Base-by-base conservation (phyloP, 2,797 vertebrate species). In the Coluber constrictor region DNA sequence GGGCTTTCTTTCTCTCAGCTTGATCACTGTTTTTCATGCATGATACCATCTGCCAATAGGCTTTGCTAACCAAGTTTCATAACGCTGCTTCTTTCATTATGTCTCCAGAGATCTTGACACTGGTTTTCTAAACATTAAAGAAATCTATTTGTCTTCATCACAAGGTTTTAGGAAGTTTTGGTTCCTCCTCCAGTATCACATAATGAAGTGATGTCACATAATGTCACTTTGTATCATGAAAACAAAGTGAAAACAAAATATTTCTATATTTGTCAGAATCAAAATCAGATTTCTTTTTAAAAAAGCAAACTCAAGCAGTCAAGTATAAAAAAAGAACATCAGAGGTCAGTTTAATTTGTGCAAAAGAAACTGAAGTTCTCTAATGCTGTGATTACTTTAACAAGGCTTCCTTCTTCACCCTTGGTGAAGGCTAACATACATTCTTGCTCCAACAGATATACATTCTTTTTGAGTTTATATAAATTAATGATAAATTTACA, bases 1-100 rank as follows among this genome's bases (percentile, higher is more conserved):
- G 96, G 93, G 90, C 90, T 96, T 95, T 94, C 90, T 96, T 96
- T 91, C 90, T 96, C 95, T 94, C 95, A 95, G 95, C 94, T 95
- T 94, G 95, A 95, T 96, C 94, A 90, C 83, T 96, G 96, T 96
- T 90, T 94, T 96, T 96, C 90, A 95, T 97, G 95, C 94, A 93
- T 93, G 93, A 97, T 95, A 90, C 94, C 95, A 96, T 97, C 96
- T 97, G 96, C 92, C 95, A 96, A 97, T 96, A 97, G 93, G 94
- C 90, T 97, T 96, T 97, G 92, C 94, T 96, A 70, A 96, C 93
- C 95, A 92, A 87, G 55, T 92, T 89, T 96, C 90, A 83, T 94
- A 94, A 70, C 94, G 92, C 94, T 92, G 91, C 92, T 96, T 96
- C 92, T 96, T 92, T 63, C 94, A 20, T 86, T 89, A 90, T 8